Evolutionary conservation across 2,888 invertebrate species (phyloP).

Genomic region (Zygaena filipendulae): DNA sequence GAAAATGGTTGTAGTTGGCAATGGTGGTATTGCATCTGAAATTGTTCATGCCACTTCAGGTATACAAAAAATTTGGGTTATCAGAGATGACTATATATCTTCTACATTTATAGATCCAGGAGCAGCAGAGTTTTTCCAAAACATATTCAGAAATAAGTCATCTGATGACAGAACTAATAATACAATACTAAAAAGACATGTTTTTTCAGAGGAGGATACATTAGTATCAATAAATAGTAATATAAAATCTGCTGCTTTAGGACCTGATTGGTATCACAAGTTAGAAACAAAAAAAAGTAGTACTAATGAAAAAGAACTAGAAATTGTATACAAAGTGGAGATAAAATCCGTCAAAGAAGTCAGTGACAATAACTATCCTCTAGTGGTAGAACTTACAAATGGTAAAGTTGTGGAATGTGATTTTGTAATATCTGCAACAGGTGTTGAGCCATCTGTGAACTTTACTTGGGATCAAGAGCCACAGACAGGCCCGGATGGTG

Average conservation of each 20-base stretch:
- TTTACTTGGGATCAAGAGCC: slow-evolving; percentile 65
- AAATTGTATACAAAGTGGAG: slow-evolving; percentile 72
- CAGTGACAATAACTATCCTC: slow-evolving; percentile 66
- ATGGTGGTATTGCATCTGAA: slow-evolving; percentile 99
- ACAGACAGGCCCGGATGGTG: slow-evolving; percentile 75
- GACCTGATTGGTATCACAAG: slow-evolving; percentile 94
- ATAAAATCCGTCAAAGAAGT: slow-evolving; percentile 48
- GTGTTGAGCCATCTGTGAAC: slow-evolving; percentile 80
- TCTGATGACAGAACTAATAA: slow-evolving; percentile 19
- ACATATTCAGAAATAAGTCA: slow-evolving; percentile 34
- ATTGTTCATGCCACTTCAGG: slow-evolving; percentile 88
- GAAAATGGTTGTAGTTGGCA: slow-evolving; percentile 88
- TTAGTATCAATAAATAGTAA: slow-evolving; percentile 41
- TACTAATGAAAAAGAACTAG: slow-evolving; percentile 52
- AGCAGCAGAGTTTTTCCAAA: slow-evolving; percentile 92
- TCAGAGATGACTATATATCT: slow-evolving; percentile 92
- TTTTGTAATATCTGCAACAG: slow-evolving; percentile 95
- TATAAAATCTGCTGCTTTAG: slow-evolving; percentile 88
- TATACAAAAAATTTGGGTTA: slow-evolving; percentile 91
- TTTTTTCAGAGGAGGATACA: slow-evolving; percentile 71
- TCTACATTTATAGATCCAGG: slow-evolving; percentile 96
- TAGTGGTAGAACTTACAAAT: slow-evolving; percentile 80
- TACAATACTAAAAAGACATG: slow-evolving; percentile 70
- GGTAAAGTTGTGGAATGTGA: slow-evolving; percentile 81
- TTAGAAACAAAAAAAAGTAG: slow-evolving; percentile 69